Percentiles rank a stretch among this genome's conserved stretches.
Evolutionary conservation across 92 coral and sea anemone genomes (phyloP).

Genomic region (Paragorgia papillata): DNA sequence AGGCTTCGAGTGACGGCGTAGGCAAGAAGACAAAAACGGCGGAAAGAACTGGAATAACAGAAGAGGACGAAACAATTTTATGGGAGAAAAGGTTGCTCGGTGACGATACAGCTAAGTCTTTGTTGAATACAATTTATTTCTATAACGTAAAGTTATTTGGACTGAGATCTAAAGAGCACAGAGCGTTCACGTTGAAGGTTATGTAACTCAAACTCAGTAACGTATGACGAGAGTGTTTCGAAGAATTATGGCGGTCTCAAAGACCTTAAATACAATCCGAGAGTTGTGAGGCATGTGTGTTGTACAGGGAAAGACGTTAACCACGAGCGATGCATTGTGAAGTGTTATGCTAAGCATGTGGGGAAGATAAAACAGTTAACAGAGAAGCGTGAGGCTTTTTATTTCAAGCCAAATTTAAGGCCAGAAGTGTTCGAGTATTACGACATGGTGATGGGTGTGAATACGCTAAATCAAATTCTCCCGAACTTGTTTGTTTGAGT

Average conservation of each 20-base stretch:
- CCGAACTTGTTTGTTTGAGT: constrained; percentile 42
- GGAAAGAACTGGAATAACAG: constrained; percentile 16
- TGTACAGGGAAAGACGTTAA: constrained; percentile 51
- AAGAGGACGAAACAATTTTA: constrained; percentile 15
- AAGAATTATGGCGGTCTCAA: constrained; percentile 46
- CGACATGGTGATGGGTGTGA: constrained; percentile 43
- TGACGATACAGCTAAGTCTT: background rate
- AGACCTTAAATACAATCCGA: constrained; percentile 49
- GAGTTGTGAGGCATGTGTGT: constrained; percentile 60
- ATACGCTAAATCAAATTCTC: constrained; percentile 48
- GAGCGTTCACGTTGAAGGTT: too few relatives aligned
- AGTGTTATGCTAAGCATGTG: constrained; percentile 54
- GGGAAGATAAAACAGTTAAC: constrained; percentile 55
- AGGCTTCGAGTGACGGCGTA: constrained; percentile 18
- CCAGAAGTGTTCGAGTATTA: constrained; percentile 19
- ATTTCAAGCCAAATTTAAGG: constrained; percentile 59
- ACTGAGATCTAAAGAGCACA: background rate
- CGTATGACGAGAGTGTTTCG: too few relatives aligned
- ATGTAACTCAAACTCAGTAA: too few relatives aligned
- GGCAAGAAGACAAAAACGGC: constrained; percentile 33
- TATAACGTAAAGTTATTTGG: too few relatives aligned
- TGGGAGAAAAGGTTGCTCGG: constrained; percentile 26
- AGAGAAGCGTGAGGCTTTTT: constrained; percentile 20
- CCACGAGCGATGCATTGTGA: constrained; percentile 50
- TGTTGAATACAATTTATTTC: constrained; percentile 6